phyloP scores from a whole-genome alignment of 1,140 invertebrate genomes.

The Achroia grisella region DNA sequence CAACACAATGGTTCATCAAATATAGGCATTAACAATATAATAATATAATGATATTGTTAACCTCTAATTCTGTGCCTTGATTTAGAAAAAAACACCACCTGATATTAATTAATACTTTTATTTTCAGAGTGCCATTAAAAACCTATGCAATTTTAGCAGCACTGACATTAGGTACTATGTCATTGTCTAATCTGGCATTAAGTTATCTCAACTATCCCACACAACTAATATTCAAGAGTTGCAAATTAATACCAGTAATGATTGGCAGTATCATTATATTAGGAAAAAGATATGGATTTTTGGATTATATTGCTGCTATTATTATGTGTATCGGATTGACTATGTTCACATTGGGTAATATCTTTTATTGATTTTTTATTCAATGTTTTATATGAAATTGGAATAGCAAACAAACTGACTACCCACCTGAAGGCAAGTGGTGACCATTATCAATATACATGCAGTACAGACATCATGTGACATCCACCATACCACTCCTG shows the following conservation, averaged over 20 bases:
- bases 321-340: conserved; percentile 94
- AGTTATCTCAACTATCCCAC: conserved; percentile 97
- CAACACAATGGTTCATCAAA: no score
- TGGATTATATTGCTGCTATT: conserved; percentile 89
- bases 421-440: no score
- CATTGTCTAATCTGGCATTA: conserved; percentile 95
- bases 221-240: conserved; percentile 96
- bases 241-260: conserved; percentile 96
- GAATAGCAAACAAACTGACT: no score
- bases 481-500: no score
- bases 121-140: conserved; percentile 86
- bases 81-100: no score
- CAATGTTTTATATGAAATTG: no score
- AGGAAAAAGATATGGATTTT: conserved; percentile 87
- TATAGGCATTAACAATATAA: no score
- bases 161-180: conserved; percentile 95
- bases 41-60: no score
- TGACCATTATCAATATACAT: no score
- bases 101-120: not conserved
- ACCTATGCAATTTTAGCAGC: conserved; percentile 89
- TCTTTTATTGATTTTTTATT: no score
- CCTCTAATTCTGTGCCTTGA: no score
- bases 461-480: no score
- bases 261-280: conserved; percentile 94
- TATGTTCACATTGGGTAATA: conserved; percentile 85